Base-by-base conservation (phyloP, 1,140 invertebrate genomes). In the Tetramorium simillimum region DNA sequence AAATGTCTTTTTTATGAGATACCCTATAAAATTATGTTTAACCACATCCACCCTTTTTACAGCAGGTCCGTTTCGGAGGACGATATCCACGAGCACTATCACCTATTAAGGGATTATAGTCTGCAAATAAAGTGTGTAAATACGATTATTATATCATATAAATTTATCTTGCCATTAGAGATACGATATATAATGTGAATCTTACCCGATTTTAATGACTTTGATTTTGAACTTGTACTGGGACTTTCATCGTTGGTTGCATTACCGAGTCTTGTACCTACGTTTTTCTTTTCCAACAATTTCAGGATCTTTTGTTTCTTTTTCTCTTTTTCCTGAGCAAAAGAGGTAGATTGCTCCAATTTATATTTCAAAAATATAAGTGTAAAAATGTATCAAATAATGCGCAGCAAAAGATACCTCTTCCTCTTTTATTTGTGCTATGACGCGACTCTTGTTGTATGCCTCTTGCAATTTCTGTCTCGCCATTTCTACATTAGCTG, bases 31-130 rank as follows among this genome's bases (percentile, higher is more conserved):
- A 53, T 24, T 40, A 12, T 2, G 5, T 81, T 94, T 93, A 94
- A 75, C 95, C 95, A 84, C 95, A 96, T 49, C 95, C 93, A 62
- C 95, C 94, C 86, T 95, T 94, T 49, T 93, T 91, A 86, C 95
- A 96, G 24, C 95, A 94, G 67, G 92, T 94, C 43, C 94, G 93
- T 89, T 95, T 95, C 10, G 94, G 94, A 56, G 95, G 94, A 60
- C 94, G 91, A 88, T 96, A 96, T 72, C 93, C 90, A 28, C 92
- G 91, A 82, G 90, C 91, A 73, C 90, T 90, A 76, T 92, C 89
- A n/a, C 95, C 95, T 95, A 95, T 95, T 70, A 96, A 89, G 43
- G 95, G 95, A 93, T 95, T 95, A 80, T 96, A 96, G 9, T 93
- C 95, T 96, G 86, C 62, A 93, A 93, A 91, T 78, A 16, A 53